Percentiles rank a stretch among this genome's conserved stretches.
phyloP scores from a whole-genome alignment of 2,888 invertebrate genomes.

The Caenorhabditis angaria region DNA sequence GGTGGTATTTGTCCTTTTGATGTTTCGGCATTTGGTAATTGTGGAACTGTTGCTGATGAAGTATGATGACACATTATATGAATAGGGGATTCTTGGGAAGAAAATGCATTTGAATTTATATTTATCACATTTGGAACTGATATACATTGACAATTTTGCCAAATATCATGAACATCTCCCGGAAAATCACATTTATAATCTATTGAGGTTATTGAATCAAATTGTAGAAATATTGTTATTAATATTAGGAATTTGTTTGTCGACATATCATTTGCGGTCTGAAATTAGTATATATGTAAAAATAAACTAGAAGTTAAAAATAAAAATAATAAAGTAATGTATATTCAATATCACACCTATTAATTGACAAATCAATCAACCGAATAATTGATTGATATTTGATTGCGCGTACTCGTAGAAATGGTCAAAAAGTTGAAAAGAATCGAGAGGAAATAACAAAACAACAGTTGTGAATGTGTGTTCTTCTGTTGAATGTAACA shows the following conservation, averaged over 20 bases:
- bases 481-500: constrained; percentile 13
- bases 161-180: constrained; percentile 33
- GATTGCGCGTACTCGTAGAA: background rate
- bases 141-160: constrained; percentile 51
- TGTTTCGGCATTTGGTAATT: constrained; percentile 41
- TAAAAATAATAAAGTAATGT: constrained; percentile 6
- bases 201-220: constrained; percentile 1
- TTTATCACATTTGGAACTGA: constrained; percentile 34
- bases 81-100: constrained; percentile 36
- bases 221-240: background rate
- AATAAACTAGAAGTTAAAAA: constrained; percentile 10
- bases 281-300: constrained; percentile 11
- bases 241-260: background rate
- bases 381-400: no score
- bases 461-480: constrained; percentile 37
- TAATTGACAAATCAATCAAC: background rate
- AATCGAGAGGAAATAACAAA: constrained; percentile 22
- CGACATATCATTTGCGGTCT: background rate
- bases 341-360: background rate
- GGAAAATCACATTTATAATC: constrained; percentile 24
- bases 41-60: constrained; percentile 52
- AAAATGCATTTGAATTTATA: constrained; percentile 13
- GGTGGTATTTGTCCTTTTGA: constrained; percentile 25
- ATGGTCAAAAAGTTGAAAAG: constrained; percentile 14
- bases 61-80: constrained; percentile 56